Conservation (phyloP, 2,797 vertebrate species). For the Sebastes flavidus region DNA sequence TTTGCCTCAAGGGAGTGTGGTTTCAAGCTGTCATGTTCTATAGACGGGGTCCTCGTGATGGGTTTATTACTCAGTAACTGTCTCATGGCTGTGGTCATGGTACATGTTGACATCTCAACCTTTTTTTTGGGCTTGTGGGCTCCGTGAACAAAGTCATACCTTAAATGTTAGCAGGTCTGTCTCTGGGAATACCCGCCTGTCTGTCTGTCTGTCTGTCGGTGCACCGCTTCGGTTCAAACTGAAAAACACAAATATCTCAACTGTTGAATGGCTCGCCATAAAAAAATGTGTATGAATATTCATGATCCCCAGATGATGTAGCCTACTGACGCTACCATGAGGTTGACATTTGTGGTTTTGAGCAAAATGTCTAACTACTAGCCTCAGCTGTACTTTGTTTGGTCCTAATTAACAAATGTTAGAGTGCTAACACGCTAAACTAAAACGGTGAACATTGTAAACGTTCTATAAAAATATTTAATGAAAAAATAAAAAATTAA, state of each 20-base stretch:
- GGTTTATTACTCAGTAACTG: constrained; percentile 13
- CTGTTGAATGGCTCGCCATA: not conserved
- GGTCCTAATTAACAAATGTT: not conserved
- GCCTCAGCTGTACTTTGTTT: not conserved
- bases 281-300: not conserved
- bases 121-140: not conserved
- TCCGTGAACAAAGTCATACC: not conserved
- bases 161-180: not conserved
- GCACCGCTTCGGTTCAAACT: not conserved
- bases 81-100: not conserved
- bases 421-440: not conserved
- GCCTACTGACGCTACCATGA: not conserved
- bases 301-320: not conserved
- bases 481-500: no score
- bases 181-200: not conserved
- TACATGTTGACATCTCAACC: not conserved
- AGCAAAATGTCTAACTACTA: not conserved
- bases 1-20: constrained; percentile 9
- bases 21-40: constrained; percentile 30
- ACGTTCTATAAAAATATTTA: no score
- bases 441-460: not conserved
- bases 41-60: not conserved
- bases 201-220: not conserved
- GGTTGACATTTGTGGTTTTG: not conserved
- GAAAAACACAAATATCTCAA: not conserved